Percentiles rank a stretch among this genome's conserved stretches.
phyloP scores from a whole-genome alignment of 1,140 invertebrate species.

The Episyrphus balteatus region DNA sequence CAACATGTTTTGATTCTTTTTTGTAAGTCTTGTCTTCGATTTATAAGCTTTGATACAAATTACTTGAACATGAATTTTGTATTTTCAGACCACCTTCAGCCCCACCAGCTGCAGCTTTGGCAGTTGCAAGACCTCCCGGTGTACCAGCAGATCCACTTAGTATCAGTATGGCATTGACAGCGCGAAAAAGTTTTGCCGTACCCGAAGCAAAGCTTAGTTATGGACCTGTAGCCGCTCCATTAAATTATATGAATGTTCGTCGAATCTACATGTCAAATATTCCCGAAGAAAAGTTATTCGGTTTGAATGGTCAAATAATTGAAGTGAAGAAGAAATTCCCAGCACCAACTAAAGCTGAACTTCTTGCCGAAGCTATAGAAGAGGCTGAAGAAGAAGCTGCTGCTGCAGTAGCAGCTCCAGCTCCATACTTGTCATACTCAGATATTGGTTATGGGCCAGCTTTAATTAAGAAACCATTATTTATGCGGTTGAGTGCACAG shows the following conservation, averaged over 20 bases:
- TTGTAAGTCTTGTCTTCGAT: no score
- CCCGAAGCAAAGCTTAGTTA: conserved; percentile 37
- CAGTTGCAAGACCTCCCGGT: conserved; percentile 10
- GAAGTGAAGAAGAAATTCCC: conserved; percentile 24
- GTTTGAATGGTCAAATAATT: conserved; percentile 36
- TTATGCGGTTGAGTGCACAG: no score
- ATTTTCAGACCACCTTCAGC: no score
- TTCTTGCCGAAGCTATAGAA: conserved; percentile 15
- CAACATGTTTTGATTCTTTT: no score
- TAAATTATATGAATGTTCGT: conserved; percentile 17
- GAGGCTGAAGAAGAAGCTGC: conserved; percentile 19
- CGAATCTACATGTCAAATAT: conserved; percentile 23
- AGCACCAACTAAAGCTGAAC: background rate
- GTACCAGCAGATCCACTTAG: conserved; percentile 38
- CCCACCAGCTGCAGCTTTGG: conserved; percentile 14
- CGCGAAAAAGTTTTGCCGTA: conserved; percentile 25
- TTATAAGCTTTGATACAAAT: no score
- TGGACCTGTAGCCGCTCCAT: conserved; percentile 34
- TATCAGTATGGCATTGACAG: conserved; percentile 33
- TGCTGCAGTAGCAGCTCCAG: background rate
- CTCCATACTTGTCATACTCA: conserved; percentile 24
- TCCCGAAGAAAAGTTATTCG: conserved; percentile 38
- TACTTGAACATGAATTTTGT: no score
- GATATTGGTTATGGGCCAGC: conserved; percentile 27
- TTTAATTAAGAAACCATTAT: conserved; percentile 24